These are phyloP conservation scores for Volucella zonaria DNA, from an alignment of 2,888 invertebrate genomes.

Conservation along the genomic window DNA sequence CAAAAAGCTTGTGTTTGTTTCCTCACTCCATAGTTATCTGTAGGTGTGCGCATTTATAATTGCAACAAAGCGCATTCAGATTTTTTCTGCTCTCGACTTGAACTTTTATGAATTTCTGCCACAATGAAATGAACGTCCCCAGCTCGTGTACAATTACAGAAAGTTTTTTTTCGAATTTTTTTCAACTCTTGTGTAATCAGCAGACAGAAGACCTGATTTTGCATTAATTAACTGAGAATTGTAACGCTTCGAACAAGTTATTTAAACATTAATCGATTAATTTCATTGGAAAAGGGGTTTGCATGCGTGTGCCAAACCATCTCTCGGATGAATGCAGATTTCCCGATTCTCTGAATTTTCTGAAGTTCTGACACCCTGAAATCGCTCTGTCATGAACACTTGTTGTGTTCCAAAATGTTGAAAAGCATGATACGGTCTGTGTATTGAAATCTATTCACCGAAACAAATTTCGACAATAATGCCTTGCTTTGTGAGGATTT, in stretches of 20 bases:
- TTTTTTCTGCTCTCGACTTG: too few relatives aligned
- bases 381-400: constrained; percentile 65
- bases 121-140: too few relatives aligned
- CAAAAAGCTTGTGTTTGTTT: too few relatives aligned
- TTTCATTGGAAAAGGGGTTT: not conserved
- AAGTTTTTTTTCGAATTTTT: too few relatives aligned
- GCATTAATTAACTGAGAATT: constrained; percentile 31
- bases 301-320: not conserved
- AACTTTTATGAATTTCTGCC: too few relatives aligned
- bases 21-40: too few relatives aligned
- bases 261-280: constrained; percentile 24
- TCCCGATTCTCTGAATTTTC: too few relatives aligned
- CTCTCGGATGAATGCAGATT: not conserved
- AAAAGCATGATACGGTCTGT: constrained; percentile 47
- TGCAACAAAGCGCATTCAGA: too few relatives aligned
- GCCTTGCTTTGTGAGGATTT: not conserved
- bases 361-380: constrained; percentile 1
- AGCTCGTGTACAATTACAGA: too few relatives aligned
- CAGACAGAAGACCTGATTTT: not conserved
- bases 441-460: constrained; percentile 33
- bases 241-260: not conserved
- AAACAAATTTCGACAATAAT: constrained; percentile 60
- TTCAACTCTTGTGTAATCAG: too few relatives aligned
- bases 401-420: constrained; percentile 59
- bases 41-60: too few relatives aligned